Conservation (phyloP, 2,888 invertebrate genomes). For the Drosophila multiciliata region DNA sequence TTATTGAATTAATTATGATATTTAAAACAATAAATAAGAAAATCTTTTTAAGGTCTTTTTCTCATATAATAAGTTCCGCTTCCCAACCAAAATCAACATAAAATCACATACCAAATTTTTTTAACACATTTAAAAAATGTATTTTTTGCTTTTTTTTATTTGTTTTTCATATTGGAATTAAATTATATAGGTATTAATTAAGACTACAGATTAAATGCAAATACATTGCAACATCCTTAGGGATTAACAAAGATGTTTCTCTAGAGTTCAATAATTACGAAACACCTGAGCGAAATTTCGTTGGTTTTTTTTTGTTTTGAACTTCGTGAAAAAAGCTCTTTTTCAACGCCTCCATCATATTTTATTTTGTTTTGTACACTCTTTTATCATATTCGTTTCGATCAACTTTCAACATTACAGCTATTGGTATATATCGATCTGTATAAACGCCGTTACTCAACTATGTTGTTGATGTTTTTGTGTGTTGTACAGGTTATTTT, state of each 20-base stretch:
- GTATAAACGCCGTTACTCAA: constrained; percentile 17
- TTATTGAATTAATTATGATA: constrained; percentile 57
- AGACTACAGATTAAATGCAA: constrained; percentile 75
- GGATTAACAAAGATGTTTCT: constrained; percentile 53
- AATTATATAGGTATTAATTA: constrained; percentile 71
- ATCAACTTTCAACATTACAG: constrained; percentile 50
- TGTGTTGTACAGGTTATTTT: constrained; percentile 7
- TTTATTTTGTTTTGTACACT: constrained; percentile 50
- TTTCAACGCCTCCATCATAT: constrained; percentile 22
- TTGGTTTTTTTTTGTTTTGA: constrained; percentile 42
- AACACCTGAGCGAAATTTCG: constrained; percentile 78
- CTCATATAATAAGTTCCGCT: constrained; percentile 9
- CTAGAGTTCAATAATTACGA: constrained; percentile 64
- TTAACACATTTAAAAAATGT: constrained; percentile 71
- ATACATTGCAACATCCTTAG: constrained; percentile 54
- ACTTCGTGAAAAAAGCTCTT: constrained; percentile 24
- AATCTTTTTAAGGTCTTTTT: constrained; percentile 32
- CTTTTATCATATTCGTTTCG: constrained; percentile 35
- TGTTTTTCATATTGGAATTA: constrained; percentile 64
- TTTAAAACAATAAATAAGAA: constrained; percentile 56
- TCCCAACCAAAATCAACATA: not conserved
- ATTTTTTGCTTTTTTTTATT: constrained; percentile 57
- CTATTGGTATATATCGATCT: constrained; percentile 45
- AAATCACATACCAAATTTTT: constrained; percentile 35
- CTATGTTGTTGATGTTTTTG: not conserved